Evolutionary conservation across 1,140 invertebrate genomes (phyloP).

Genomic region (Hyles vespertilio): DNA sequence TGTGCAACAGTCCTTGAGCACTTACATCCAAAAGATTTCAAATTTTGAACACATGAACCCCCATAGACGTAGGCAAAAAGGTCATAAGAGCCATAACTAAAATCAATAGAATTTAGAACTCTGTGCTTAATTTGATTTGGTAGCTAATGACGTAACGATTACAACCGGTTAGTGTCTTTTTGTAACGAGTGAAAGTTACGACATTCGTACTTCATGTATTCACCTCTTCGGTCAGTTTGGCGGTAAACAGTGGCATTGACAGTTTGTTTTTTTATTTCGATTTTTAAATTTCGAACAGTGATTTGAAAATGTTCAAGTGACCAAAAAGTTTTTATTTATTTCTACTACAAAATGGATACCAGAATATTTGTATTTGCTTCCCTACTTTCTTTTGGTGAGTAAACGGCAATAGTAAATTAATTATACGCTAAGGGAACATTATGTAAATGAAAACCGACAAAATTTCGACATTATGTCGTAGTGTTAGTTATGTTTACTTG

Average conservation of each 20-base stretch:
- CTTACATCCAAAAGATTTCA: conserved; percentile 32
- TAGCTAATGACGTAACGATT: neutral
- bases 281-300: conserved; percentile 22
- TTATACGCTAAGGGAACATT: neutral
- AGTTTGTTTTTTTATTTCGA: conserved; percentile 35
- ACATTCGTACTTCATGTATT: conserved; percentile 32
- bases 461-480: neutral
- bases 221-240: conserved; percentile 44
- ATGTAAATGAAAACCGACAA: neutral
- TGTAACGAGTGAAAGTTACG: conserved; percentile 47
- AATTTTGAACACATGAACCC: conserved; percentile 30
- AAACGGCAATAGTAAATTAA: conserved; percentile 5
- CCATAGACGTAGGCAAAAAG: conserved; percentile 6
- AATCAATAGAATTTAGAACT: conserved; percentile 25
- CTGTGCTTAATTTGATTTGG: conserved; percentile 13
- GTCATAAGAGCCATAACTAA: conserved; percentile 26
- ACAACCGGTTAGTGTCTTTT: conserved; percentile 37
- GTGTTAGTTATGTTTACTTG: neutral
- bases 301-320: conserved; percentile 8
- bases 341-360: conserved; percentile 34
- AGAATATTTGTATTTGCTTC: conserved; percentile 27
- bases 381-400: conserved; percentile 54
- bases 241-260: conserved; percentile 45
- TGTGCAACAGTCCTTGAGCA: conserved; percentile 15
- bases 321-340: neutral